phyloP scores from a whole-genome alignment of 2,797 vertebrate genomes.

The Scarus forsteni region DNA sequence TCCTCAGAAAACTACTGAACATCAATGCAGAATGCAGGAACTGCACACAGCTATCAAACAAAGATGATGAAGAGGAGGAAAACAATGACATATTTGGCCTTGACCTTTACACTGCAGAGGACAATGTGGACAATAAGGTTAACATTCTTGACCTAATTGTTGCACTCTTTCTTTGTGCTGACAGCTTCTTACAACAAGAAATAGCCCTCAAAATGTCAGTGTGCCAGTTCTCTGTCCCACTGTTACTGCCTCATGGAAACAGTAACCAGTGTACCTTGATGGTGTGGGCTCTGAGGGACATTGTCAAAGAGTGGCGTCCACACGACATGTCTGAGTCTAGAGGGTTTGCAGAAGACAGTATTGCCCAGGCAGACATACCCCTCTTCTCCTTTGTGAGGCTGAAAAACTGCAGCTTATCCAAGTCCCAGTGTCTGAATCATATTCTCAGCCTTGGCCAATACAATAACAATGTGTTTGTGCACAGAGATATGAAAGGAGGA shows the following conservation, averaged over 20 bases:
- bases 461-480: slow-evolving; percentile 73
- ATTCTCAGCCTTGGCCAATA: slow-evolving; percentile 69
- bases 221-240: slow-evolving; percentile 85
- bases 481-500: slow-evolving; percentile 72
- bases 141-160: slow-evolving; percentile 75
- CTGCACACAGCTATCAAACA: not conserved
- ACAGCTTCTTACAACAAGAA: slow-evolving; percentile 82
- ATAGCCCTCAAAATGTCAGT: slow-evolving; percentile 82
- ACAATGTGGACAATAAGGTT: not conserved
- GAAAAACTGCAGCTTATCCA: slow-evolving; percentile 71
- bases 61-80: not conserved
- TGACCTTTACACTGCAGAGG: not conserved
- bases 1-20: slow-evolving; percentile 50
- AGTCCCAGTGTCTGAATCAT: slow-evolving; percentile 80
- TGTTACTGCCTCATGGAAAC: slow-evolving; percentile 71
- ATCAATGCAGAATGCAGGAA: slow-evolving; percentile 50
- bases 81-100: not conserved
- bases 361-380: slow-evolving; percentile 57
- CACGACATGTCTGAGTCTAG: slow-evolving; percentile 44
- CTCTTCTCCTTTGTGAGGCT: slow-evolving; percentile 67
- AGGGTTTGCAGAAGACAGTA: slow-evolving; percentile 69
- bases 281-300: slow-evolving; percentile 82
- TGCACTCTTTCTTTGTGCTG: slow-evolving; percentile 78
- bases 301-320: slow-evolving; percentile 79
- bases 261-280: slow-evolving; percentile 66